phyloP scores from a whole-genome alignment of 2,113 vertebrate species.

The Gobiocypris rarus region DNA sequence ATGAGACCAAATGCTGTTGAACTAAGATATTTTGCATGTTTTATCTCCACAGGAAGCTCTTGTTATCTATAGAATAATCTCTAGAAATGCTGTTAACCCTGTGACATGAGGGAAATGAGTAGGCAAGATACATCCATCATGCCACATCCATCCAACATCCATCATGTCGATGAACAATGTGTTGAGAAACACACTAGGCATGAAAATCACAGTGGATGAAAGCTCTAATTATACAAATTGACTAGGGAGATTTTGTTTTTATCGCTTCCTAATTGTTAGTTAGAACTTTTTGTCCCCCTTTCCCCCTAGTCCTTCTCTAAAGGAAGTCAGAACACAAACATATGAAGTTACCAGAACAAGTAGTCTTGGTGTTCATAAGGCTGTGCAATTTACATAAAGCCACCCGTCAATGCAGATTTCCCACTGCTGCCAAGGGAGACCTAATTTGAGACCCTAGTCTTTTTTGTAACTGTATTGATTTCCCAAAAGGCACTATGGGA shows the following conservation, averaged over 20 bases:
- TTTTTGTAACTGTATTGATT: slow-evolving; percentile 27
- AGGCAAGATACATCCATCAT: slow-evolving; percentile 32
- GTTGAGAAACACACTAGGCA: neutral
- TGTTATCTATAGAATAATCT: slow-evolving; percentile 45
- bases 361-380: neutral
- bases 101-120: slow-evolving; percentile 49
- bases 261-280: slow-evolving; percentile 16
- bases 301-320: neutral
- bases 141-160: slow-evolving; percentile 8
- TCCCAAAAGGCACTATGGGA: slow-evolving; percentile 16
- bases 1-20: neutral
- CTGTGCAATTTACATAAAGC: neutral
- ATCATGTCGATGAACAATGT: slow-evolving; percentile 16
- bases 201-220: slow-evolving; percentile 15
- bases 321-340: neutral
- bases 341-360: neutral
- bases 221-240: slow-evolving; percentile 30
- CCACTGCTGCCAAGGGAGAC: neutral
- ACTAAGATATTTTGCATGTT: slow-evolving; percentile 6
- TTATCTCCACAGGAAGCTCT: slow-evolving; percentile 39
- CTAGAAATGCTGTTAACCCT: slow-evolving; percentile 50
- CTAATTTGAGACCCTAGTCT: slow-evolving; percentile 9
- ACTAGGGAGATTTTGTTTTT: slow-evolving; percentile 24
- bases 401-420: slow-evolving; percentile 2
- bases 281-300: neutral